Percentiles rank a stretch among this genome's conserved stretches.
phyloP scores from a whole-genome alignment of 2,888 invertebrate genomes.

The Lutraria lutraria region DNA sequence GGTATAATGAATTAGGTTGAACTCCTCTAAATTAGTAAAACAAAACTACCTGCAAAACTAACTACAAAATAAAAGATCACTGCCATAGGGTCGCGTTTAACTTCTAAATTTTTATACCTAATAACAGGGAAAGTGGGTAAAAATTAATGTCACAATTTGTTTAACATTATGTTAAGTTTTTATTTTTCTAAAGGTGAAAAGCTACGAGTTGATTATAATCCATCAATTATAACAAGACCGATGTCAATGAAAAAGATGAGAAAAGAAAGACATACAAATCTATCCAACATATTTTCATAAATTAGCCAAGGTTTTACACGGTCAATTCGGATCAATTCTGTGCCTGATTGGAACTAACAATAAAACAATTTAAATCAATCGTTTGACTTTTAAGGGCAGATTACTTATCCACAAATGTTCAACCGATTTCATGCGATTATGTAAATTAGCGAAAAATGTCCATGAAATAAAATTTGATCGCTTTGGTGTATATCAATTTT shows the following conservation, averaged over 20 bases:
- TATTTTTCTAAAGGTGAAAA: not conserved
- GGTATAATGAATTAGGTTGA: not conserved
- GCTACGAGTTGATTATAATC: not conserved
- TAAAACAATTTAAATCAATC: not conserved
- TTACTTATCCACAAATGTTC: not conserved
- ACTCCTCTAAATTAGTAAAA: not conserved
- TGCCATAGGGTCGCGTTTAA: not conserved
- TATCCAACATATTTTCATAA: not conserved
- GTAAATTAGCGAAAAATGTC: conserved; percentile 22
- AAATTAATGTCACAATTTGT: conserved; percentile 21
- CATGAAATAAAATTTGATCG: conserved; percentile 8
- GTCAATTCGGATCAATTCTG: not conserved
- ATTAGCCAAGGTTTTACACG: not conserved
- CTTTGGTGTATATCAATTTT: conserved; percentile 3
- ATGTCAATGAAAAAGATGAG: not conserved
- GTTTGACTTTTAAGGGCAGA: conserved; percentile 17
- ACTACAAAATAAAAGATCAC: not conserved
- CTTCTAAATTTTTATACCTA: not conserved
- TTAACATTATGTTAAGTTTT: not conserved
- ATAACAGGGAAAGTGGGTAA: too few relatives aligned
- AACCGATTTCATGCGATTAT: not conserved
- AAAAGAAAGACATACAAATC: not conserved
- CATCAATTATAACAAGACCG: not conserved
- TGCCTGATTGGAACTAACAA: not conserved
- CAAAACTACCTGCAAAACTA: not conserved